These are phyloP conservation scores for Ips nitidus DNA, from an alignment of 1,140 invertebrate species.

Conservation along the genomic window DNA sequence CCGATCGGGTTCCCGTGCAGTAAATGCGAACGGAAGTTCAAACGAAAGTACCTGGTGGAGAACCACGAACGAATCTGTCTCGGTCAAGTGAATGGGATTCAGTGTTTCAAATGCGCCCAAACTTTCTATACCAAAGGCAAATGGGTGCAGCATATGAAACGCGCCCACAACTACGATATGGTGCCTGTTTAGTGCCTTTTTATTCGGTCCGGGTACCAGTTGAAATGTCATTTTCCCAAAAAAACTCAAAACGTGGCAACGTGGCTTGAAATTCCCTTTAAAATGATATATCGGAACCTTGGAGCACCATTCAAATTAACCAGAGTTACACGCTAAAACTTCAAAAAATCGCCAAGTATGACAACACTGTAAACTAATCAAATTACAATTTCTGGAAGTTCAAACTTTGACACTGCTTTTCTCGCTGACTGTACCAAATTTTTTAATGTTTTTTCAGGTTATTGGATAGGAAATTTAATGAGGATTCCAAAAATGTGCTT, in stretches of 20 bases:
- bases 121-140: conserved; percentile 27
- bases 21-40: conserved; percentile 39
- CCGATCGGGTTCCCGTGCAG: conserved; percentile 30
- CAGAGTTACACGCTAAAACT: too few relatives aligned
- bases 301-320: background rate
- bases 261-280: background rate
- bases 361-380: too few relatives aligned
- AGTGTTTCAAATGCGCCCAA: conserved; percentile 30
- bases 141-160: conserved; percentile 37
- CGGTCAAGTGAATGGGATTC: conserved; percentile 13
- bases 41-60: conserved; percentile 42
- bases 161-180: conserved; percentile 32
- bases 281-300: background rate
- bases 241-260: background rate
- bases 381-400: too few relatives aligned
- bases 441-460: too few relatives aligned
- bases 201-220: too few relatives aligned
- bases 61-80: conserved; percentile 40
- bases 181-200: conserved; percentile 5
- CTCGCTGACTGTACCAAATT: too few relatives aligned
- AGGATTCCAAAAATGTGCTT: too few relatives aligned
- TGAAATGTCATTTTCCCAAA: too few relatives aligned
- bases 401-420: too few relatives aligned
- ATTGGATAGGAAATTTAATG: too few relatives aligned
- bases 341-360: too few relatives aligned